Conservation (phyloP, 2,113 vertebrate species). For the Ochotona princeps region DNA sequence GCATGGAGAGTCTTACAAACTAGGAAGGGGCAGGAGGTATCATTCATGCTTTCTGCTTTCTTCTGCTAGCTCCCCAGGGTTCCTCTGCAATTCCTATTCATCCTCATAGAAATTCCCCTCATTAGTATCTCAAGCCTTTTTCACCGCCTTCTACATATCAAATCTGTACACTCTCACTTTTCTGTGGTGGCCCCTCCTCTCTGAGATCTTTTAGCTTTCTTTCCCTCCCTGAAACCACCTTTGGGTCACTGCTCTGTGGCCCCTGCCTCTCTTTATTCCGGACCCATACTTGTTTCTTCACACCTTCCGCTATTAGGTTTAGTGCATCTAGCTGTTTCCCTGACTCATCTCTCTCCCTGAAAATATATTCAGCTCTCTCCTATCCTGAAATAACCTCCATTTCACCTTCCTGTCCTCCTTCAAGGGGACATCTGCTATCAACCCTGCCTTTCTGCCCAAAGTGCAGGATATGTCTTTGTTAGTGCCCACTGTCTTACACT, state of each 20-base stretch:
- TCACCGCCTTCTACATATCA: not conserved
- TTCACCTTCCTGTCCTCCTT: not conserved
- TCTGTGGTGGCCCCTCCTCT: not conserved
- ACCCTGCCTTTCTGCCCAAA: not conserved
- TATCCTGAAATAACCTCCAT: not conserved
- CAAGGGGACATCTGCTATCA: not conserved
- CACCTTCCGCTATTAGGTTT: fast-evolving
- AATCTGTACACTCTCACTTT: no score
- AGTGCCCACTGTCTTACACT: not conserved
- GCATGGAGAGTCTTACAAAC: not conserved
- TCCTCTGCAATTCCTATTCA: not conserved
- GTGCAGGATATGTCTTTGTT: not conserved
- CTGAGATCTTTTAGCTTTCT: not conserved
- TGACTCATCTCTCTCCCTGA: not conserved
- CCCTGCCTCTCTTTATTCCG: not conserved
- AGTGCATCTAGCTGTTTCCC: not conserved
- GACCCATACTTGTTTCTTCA: not conserved
- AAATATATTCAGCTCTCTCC: not conserved
- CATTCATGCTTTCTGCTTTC: not conserved
- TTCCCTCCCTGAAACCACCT: not conserved
- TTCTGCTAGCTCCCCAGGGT: no score
- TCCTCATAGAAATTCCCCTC: not conserved
- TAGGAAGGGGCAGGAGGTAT: not conserved
- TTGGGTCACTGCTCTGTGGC: not conserved
- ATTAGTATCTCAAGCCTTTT: not conserved